Conservation (phyloP, 2,888 invertebrate species). For the Drymonia ruficornis region DNA sequence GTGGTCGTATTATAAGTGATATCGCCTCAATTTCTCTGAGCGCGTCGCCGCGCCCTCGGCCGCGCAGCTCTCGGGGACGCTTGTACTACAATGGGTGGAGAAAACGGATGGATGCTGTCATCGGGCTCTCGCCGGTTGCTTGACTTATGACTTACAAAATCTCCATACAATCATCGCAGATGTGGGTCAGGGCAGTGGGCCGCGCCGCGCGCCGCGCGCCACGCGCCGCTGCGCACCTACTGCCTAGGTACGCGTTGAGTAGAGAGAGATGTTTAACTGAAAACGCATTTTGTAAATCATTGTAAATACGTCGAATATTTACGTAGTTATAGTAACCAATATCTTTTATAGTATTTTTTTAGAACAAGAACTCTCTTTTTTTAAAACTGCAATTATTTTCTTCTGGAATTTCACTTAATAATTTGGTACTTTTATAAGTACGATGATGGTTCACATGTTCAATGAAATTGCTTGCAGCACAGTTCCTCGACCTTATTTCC, state of each 20-base stretch:
- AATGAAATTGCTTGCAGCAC: constrained; percentile 3
- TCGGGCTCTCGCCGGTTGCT: constrained; percentile 59
- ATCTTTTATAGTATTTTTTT: too few relatives aligned
- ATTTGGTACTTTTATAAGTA: neutral
- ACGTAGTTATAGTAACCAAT: neutral
- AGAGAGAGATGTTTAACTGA: constrained; percentile 22
- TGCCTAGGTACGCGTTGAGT: constrained; percentile 17
- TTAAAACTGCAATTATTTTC: too few relatives aligned
- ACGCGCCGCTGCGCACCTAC: constrained; percentile 39
- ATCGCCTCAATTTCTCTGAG: constrained; percentile 75
- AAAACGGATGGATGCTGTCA: constrained; percentile 79
- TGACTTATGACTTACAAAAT: constrained; percentile 81
- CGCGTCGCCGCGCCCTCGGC: constrained; percentile 44
- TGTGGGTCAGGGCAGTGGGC: constrained; percentile 81
- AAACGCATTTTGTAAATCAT: constrained; percentile 15
- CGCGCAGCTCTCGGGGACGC: constrained; percentile 31
- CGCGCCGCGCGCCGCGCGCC: constrained; percentile 25
- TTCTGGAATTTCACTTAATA: neutral
- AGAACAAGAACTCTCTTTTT: too few relatives aligned
- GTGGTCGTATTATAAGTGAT: constrained; percentile 61
- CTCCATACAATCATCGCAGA: constrained; percentile 80
- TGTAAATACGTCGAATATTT: constrained; percentile 2
- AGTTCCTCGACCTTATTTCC: constrained; percentile 23
- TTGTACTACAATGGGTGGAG: constrained; percentile 68
- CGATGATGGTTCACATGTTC: neutral